Evolutionary conservation across 1,140 invertebrate species (phyloP).

Genomic region (Drosophila pandora): DNA sequence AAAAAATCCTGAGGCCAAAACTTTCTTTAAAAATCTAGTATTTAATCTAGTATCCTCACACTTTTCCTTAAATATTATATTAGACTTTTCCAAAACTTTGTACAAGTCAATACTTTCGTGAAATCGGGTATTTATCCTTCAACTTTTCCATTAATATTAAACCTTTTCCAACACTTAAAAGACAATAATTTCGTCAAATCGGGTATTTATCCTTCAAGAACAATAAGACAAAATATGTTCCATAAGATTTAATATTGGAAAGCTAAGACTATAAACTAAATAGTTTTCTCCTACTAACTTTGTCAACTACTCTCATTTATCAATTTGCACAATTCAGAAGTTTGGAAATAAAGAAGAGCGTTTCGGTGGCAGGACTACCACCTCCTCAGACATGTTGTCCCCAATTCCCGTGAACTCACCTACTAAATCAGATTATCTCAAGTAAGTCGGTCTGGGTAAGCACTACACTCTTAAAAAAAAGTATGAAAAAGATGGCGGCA

Average conservation of each 20-base stretch:
- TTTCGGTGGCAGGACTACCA: neutral
- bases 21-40: too few relatives aligned
- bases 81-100: too few relatives aligned
- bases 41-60: too few relatives aligned
- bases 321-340: constrained; percentile 41
- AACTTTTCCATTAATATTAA: too few relatives aligned
- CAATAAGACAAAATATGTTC: neutral
- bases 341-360: constrained; percentile 19
- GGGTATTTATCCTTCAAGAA: too few relatives aligned
- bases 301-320: constrained; percentile 19
- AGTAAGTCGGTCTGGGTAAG: constrained; percentile 39
- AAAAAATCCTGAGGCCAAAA: too few relatives aligned
- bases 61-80: too few relatives aligned
- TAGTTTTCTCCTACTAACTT: constrained; percentile 12
- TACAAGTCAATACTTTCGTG: too few relatives aligned
- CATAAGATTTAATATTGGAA: neutral
- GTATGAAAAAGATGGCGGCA: constrained; percentile 8
- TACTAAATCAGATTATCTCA: constrained; percentile 31
- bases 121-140: too few relatives aligned
- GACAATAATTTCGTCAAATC: too few relatives aligned
- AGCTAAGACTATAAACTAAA: neutral
- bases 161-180: too few relatives aligned
- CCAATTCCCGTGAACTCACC: constrained; percentile 4
- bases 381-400: neutral
- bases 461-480: constrained; percentile 14